Evolutionary conservation across 2,113 vertebrate genomes (phyloP).

Genomic region (Notarius lentiginosus): DNA sequence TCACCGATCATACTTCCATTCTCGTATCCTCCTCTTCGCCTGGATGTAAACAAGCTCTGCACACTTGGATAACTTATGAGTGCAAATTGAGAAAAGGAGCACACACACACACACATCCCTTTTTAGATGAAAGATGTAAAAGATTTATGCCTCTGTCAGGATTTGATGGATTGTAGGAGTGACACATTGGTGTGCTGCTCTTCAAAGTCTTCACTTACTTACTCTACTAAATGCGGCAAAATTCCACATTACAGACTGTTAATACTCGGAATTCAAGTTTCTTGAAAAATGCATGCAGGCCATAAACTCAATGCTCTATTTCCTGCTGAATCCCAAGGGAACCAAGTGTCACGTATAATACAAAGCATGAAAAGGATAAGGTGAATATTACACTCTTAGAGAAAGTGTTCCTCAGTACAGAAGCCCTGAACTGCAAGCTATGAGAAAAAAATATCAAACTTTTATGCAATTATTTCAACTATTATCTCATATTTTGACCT

Average conservation of each 20-base stretch:
- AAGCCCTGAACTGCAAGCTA: neutral
- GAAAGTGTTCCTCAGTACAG: neutral
- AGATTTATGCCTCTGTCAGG: neutral
- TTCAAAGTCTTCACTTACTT: neutral
- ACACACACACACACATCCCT: constrained; percentile 3
- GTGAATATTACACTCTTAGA: neutral
- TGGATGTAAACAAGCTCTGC: constrained; percentile 15
- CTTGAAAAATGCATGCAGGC: neutral
- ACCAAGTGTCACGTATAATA: neutral
- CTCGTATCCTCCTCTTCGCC: neutral
- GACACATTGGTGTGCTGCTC: neutral
- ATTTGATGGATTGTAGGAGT: constrained; percentile 13
- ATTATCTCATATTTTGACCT: neutral
- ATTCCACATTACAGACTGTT: neutral
- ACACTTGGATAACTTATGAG: neutral
- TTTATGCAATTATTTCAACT: neutral
- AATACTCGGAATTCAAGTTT: neutral
- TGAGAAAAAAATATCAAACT: neutral
- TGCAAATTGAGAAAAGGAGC: neutral
- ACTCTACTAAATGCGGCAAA: neutral
- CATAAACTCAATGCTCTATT: constrained; percentile 13
- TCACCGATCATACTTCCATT: constrained; percentile 1
- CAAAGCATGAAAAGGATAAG: neutral
- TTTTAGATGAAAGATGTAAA: neutral
- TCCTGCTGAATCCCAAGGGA: neutral